A percentile compares a stretch with the other conserved stretches of the same genome.
phyloP scores from a whole-genome alignment of 2,113 vertebrate genomes.

The Zeus faber region DNA sequence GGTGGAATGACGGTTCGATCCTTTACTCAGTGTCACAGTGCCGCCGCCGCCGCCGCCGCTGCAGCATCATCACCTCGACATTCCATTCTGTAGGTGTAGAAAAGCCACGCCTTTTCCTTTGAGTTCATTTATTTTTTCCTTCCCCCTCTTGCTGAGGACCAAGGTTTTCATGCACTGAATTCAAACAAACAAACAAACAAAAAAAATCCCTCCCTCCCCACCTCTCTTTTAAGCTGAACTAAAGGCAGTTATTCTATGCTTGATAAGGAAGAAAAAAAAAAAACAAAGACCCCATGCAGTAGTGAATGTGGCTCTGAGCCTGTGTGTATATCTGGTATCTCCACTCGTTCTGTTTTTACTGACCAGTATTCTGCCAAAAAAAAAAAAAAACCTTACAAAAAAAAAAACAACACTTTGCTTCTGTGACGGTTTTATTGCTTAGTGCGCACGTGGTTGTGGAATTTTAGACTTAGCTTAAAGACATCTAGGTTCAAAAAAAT shows the following conservation, averaged over 20 bases:
- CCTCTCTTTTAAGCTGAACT: constrained; percentile 87
- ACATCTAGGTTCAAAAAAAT: constrained; percentile 69
- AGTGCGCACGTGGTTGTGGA: constrained; percentile 97
- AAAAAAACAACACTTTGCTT: constrained; percentile 82
- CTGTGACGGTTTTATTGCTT: constrained; percentile 97
- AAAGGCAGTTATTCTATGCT: constrained; percentile 91
- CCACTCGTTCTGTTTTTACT: constrained; percentile 95
- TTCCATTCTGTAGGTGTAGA: constrained; percentile 83
- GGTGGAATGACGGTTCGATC: no score
- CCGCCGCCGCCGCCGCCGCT: constrained; percentile 62
- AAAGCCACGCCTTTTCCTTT: constrained; percentile 78
- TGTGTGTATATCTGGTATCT: constrained; percentile 99
- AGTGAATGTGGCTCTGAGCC: constrained; percentile 97
- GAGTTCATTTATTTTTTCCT: no score
- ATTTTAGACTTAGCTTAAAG: constrained; percentile 91
- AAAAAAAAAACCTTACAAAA: constrained; percentile 31
- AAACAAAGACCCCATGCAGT: constrained; percentile 77
- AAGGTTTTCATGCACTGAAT: constrained; percentile 91
- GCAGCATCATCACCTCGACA: constrained; percentile 79
- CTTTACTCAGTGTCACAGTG: constrained; percentile 80
- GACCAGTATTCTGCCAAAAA: constrained; percentile 98
- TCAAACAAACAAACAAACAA: constrained; percentile 61
- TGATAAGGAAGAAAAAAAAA: constrained; percentile 71
- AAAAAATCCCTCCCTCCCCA: constrained; percentile 36
- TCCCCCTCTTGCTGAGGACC: constrained; percentile 79